phyloP scores from a whole-genome alignment of 2,888 invertebrate genomes.

The Argyresthia albistria region DNA sequence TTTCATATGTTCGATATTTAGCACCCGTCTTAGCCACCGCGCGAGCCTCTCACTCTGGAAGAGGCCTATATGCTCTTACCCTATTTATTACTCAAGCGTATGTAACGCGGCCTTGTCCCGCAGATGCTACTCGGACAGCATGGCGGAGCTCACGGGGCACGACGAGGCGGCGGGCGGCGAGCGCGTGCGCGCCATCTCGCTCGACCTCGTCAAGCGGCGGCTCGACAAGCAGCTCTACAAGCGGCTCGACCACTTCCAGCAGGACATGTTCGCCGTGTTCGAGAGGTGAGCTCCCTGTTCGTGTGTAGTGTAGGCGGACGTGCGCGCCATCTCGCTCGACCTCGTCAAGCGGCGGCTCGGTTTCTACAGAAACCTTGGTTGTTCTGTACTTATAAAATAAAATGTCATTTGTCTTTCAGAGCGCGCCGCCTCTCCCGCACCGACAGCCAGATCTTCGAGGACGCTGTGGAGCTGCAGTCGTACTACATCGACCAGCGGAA shows the following conservation, averaged over 20 bases:
- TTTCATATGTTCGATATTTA: too few relatives aligned
- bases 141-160: constrained; percentile 93
- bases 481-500: constrained; percentile 87
- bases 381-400: neutral
- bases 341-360: constrained; percentile 92
- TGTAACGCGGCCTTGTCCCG: too few relatives aligned
- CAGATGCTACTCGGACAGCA: constrained; percentile 95
- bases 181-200: constrained; percentile 86
- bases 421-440: constrained; percentile 90
- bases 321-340: constrained; percentile 90
- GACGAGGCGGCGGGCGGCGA: constrained; percentile 73
- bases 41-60: too few relatives aligned
- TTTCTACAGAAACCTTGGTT: too few relatives aligned
- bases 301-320: constrained; percentile 37
- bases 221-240: constrained; percentile 94
- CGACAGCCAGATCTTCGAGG: constrained; percentile 96
- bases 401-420: constrained; percentile 32
- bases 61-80: too few relatives aligned
- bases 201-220: constrained; percentile 94
- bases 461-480: constrained; percentile 92
- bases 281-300: constrained; percentile 62
- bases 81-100: too few relatives aligned
- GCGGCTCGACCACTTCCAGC: constrained; percentile 95
- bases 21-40: too few relatives aligned
- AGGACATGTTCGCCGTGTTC: constrained; percentile 95